Conservation (phyloP, 2,113 vertebrate genomes). For the Aegithalos caudatus region DNA sequence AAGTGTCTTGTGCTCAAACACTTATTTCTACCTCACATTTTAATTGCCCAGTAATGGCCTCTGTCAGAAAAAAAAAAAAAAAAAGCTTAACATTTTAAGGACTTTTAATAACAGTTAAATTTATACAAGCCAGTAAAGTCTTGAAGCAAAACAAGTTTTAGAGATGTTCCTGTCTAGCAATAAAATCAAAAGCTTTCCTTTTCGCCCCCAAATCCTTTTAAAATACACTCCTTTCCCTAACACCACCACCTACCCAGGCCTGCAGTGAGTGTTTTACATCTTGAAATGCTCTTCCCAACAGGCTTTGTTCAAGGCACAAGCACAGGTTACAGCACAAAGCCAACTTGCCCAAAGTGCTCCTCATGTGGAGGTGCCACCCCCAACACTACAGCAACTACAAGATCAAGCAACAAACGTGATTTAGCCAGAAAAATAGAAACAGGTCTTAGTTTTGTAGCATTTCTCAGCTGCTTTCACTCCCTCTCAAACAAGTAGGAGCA, state of each 20-base stretch:
- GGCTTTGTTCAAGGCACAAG: background rate
- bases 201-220: background rate
- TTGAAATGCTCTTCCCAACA: background rate
- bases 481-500: background rate
- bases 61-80: background rate
- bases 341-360: background rate
- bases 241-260: background rate
- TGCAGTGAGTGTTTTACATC: background rate
- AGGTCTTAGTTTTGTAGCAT: background rate
- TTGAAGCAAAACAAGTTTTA: background rate
- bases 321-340: background rate
- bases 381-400: accelerated
- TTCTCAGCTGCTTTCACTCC: background rate
- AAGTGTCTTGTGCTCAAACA: background rate
- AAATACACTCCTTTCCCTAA: background rate
- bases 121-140: background rate
- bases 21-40: background rate
- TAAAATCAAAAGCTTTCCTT: background rate
- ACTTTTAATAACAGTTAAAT: background rate
- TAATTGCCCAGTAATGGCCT: background rate
- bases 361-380: background rate
- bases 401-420: accelerated
- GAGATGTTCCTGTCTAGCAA: background rate
- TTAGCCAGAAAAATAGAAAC: background rate
- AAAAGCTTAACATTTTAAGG: background rate